phyloP scores from a whole-genome alignment of 92 coral and sea anemone species.

The Zoanthus sociatus region DNA sequence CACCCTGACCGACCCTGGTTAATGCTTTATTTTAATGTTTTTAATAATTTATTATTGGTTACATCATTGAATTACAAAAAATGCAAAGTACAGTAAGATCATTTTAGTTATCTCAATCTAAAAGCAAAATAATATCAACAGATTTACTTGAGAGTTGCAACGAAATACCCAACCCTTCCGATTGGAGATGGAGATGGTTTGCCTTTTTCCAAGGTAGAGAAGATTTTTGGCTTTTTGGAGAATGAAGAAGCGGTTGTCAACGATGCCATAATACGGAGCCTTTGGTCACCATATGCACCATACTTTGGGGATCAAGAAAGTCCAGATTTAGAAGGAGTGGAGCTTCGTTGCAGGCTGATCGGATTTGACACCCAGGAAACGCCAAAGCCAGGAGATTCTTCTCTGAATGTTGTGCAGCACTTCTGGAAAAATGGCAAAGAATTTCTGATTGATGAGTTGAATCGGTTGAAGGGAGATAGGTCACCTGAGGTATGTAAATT shows the following conservation, averaged over 20 bases:
- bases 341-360: conserved; percentile 16
- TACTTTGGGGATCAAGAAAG: conserved; percentile 9
- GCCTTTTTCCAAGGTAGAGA: conserved; percentile 24
- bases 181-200: conserved; percentile 55
- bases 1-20: no score
- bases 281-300: conserved; percentile 19
- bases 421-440: conserved; percentile 5
- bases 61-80: background rate
- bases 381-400: conserved; percentile 2
- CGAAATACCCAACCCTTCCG: background rate
- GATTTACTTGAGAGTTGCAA: background rate
- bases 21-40: no score
- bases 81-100: background rate
- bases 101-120: background rate
- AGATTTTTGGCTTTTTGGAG: conserved; percentile 5
- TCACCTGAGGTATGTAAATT: background rate
- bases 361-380: conserved; percentile 54
- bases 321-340: conserved; percentile 20
- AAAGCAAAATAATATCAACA: background rate
- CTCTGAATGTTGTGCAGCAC: conserved; percentile 1
- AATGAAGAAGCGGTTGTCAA: conserved; percentile 35
- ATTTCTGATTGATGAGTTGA: conserved; percentile 2
- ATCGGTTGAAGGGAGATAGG: conserved; percentile 5
- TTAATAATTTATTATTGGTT: background rate
- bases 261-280: background rate